Percentiles rank a stretch among this genome's conserved stretches.
Conservation (phyloP, 1,140 invertebrate species). For the Diploscapter pachys region DNA sequence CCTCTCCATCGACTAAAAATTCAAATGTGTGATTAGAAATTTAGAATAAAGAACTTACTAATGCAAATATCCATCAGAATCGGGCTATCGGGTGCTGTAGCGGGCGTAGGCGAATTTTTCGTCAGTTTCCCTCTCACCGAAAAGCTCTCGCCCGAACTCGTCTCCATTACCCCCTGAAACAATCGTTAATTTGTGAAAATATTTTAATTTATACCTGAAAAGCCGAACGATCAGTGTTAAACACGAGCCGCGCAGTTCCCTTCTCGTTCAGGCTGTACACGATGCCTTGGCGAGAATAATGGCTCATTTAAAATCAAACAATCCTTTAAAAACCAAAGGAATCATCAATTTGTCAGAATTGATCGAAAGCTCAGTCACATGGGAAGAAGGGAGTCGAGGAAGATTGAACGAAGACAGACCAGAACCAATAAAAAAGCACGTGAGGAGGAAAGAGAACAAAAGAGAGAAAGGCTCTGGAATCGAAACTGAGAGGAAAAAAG, state of each 20-base stretch:
- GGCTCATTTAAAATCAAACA: background rate
- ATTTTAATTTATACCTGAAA: constrained; percentile 3
- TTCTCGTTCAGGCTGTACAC: constrained; percentile 15
- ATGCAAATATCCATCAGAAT: constrained; percentile 17
- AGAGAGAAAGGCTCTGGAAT: no score
- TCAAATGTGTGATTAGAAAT: background rate
- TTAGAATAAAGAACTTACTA: constrained; percentile 11
- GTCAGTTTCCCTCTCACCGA: constrained; percentile 19
- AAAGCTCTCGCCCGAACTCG: constrained; percentile 18
- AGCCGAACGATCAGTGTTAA: constrained; percentile 4
- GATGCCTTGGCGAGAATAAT: constrained; percentile 13
- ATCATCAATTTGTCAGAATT: no score
- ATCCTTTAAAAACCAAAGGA: no score
- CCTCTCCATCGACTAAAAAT: constrained; percentile 18
- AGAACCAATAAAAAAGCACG: no score
- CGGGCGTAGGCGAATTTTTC: constrained; percentile 13
- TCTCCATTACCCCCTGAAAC: constrained; percentile 15
- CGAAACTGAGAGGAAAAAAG: no score
- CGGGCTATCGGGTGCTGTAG: constrained; percentile 9
- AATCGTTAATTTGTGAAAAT: no score
- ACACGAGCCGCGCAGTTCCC: constrained; percentile 18
- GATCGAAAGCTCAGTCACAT: no score
- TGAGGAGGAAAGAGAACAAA: no score
- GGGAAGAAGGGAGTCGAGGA: no score
- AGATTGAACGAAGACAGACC: no score